Conservation (phyloP, 2,797 vertebrate species). For the Sebastes flavidus region DNA sequence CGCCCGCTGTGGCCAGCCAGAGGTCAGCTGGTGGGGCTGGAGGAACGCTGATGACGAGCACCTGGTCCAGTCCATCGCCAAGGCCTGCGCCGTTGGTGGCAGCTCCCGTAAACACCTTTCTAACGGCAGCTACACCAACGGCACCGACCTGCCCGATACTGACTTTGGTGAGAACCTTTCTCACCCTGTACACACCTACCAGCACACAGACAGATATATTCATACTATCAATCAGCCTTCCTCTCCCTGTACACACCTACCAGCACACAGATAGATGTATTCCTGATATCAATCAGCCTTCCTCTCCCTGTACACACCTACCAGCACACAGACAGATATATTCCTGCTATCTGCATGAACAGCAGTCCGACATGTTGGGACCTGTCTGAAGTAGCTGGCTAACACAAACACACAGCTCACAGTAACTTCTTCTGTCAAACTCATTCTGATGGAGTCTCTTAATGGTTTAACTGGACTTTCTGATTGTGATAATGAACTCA, state of each 20-base stretch:
- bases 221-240: too few relatives aligned
- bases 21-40: slow-evolving; percentile 99
- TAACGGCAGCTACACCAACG: slow-evolving; percentile 85
- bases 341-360: background rate
- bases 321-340: background rate
- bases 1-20: slow-evolving; percentile 95
- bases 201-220: too few relatives aligned
- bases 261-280: background rate
- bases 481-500: background rate
- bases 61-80: slow-evolving; percentile 95
- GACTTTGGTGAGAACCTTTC: slow-evolving; percentile 90
- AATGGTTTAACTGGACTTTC: background rate
- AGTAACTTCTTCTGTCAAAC: background rate
- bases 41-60: slow-evolving; percentile 96
- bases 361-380: slow-evolving; percentile 22
- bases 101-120: slow-evolving; percentile 80
- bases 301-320: too few relatives aligned
- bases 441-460: background rate
- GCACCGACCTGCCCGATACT: slow-evolving; percentile 89
- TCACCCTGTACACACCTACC: too few relatives aligned
- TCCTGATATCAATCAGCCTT: fast-evolving
- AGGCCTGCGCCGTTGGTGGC: slow-evolving; percentile 92
- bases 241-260: background rate
- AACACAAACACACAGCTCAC: background rate
- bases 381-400: slow-evolving; percentile 43